Evolutionary conservation across 2,888 invertebrate species (phyloP).

Genomic region (Mellilla xanthometata): DNA sequence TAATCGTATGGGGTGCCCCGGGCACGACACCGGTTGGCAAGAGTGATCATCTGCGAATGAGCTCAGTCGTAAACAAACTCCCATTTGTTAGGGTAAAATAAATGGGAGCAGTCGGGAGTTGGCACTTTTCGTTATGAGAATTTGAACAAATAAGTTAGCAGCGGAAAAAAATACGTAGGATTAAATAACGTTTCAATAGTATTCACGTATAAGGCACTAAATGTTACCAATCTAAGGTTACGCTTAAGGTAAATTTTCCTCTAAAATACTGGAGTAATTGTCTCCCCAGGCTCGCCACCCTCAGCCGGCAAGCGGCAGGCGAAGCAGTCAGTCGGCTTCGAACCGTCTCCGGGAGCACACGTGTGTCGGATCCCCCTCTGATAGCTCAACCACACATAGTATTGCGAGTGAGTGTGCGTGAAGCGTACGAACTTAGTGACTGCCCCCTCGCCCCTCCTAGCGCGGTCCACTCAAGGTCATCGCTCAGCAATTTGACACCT

Average conservation of each 20-base stretch:
- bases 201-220: no score
- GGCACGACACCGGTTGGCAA: conserved; percentile 67
- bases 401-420: conserved; percentile 71
- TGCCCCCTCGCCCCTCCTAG: conserved; percentile 41
- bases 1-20: conserved; percentile 67
- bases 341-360: conserved; percentile 49
- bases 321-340: conserved; percentile 62
- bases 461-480: conserved; percentile 64
- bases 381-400: conserved; percentile 47
- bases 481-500: conserved; percentile 67
- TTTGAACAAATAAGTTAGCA: no score
- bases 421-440: conserved; percentile 52
- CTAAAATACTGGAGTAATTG: conserved; percentile 35
- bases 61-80: conserved; percentile 39
- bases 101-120: no score
- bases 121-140: no score
- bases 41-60: conserved; percentile 66
- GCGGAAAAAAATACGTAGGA: no score
- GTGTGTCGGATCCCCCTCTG: conserved; percentile 38
- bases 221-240: no score
- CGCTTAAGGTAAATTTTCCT: no score
- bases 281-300: conserved; percentile 56
- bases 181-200: no score
- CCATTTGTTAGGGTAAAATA: conserved; percentile 18
- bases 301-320: conserved; percentile 49